Base-by-base conservation (phyloP, 2,797 vertebrate species). In the Acanthurus leucopareius region DNA sequence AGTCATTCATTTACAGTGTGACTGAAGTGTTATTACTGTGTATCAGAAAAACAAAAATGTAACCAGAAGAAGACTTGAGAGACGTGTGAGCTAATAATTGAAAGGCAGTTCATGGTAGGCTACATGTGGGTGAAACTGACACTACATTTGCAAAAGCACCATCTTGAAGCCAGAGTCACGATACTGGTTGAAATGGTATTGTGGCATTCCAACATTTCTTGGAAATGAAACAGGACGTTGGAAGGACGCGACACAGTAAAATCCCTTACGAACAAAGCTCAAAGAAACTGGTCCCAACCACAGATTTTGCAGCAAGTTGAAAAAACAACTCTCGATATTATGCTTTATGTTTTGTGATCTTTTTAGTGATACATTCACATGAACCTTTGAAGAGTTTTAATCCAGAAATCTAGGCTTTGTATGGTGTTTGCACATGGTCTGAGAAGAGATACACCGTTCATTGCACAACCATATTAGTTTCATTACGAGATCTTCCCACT, bases 31-130 rank as follows among this genome's bases (percentile, higher is more conserved):
- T 28, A 35, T 54, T n/a, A 47, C 8, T 44, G 59, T 38, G 22
- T 59, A 67, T 53, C 32, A 54, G 16, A 45, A 63, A 73, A 73
- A 79, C 49, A 68, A 58, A 75, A 52, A 60, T 64, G 67, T 62
- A 48, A 80, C 45, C 57, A 75, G 49, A 71, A 75, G 49, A 71
- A 32, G 44, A 79, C 51, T 58, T 38, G 20, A 86, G 69, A 73
- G 32, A 73, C 19, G 28, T 17, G 38, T n/a, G 20, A 59, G 57
- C 22, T 61, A 60, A 64, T 75, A 5, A 52, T 48, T 63, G 72
- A 73, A 90, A 91, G 91, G 90, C 90, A 91, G 75, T 65, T 90
- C 47, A 62, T 73, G 90, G 88, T 78, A 89, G 88, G 89, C 89
- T 89, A 87, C 73, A 72, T 82, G 74, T 86, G 69, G 64, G 71